phyloP scores from a whole-genome alignment of 2,113 vertebrate species.

The Noctilio leporinus region DNA sequence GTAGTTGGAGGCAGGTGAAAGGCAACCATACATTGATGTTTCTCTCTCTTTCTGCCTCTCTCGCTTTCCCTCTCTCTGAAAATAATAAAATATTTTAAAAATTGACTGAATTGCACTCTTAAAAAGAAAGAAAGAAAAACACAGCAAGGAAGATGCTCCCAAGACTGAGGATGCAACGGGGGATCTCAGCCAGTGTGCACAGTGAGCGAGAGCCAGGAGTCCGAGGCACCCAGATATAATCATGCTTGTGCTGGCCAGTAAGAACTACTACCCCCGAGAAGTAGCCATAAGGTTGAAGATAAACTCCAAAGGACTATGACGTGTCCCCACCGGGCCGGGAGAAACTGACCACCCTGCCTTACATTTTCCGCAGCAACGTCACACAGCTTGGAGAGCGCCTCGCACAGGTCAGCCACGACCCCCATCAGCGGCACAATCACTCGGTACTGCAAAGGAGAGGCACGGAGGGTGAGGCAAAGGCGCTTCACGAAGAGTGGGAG shows the following conservation, averaged over 20 bases:
- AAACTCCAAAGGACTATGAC: neutral
- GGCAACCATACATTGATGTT: no score
- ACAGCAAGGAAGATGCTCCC: neutral
- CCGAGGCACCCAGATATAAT: neutral
- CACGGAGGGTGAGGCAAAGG: neutral
- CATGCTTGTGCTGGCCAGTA: neutral
- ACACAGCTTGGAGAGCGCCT: slow-evolving; percentile 88
- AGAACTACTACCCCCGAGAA: neutral
- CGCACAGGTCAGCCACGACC: slow-evolving; percentile 89
- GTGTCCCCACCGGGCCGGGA: neutral
- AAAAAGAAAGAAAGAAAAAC: no score
- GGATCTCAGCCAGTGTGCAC: neutral
- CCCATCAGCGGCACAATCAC: slow-evolving; percentile 94
- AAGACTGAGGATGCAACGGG: neutral
- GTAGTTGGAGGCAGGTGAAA: no score
- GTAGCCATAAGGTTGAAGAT: neutral
- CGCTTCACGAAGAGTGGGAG: neutral
- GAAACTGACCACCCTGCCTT: slow-evolving; percentile 51
- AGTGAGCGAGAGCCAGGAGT: neutral
- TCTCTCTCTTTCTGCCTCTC: no score
- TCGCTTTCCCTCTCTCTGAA: no score
- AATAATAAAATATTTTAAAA: no score
- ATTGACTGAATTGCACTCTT: no score
- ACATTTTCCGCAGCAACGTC: slow-evolving; percentile 91
- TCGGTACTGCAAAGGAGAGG: slow-evolving; percentile 82